Base-by-base conservation (phyloP, 2,113 vertebrate genomes). In the Cairina moschata region DNA sequence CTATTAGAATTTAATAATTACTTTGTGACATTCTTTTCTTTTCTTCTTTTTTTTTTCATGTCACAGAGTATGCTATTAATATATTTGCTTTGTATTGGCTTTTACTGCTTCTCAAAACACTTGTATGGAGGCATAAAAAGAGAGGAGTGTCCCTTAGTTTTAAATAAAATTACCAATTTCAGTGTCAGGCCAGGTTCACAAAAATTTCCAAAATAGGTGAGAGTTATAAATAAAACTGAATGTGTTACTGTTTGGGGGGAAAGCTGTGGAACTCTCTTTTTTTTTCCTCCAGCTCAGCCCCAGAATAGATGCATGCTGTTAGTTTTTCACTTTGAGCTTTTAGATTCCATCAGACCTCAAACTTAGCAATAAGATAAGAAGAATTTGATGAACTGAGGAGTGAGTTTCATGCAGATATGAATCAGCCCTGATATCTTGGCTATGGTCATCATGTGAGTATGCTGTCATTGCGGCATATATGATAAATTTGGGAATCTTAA, bases 251-350 rank as follows among this genome's bases (percentile, higher is more conserved):
- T 96, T 96, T 96, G 40, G 74, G 88, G 80, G 90, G 80, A 96
- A 95, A 94, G 90, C 90, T 96, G 93, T 91, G 84, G 90, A 95
- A 79, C 77, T 96, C 34, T 54, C 62, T 76, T 91, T 94, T 90
- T 91, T 94, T 90, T 94, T 96, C 67, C 91, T 96, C 83, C 67
- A 96, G 40, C 92, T 92, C 88, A 91, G 81, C 74, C 91, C 66
- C 62, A 96, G 92, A 96, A 95, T 92, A 96, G 92, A 89, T 62
- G 84, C 91, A 91, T 94, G 74, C 91, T 96, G 95, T 89, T 93
- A 80, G 68, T 83, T 96, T 96, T 97, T 94, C 81, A 69, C 78
- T 86, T 88, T 82, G 77, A 92, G 95, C 67, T 84, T 90, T 94
- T 86, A 66, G 69, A 83, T 92, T 94, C 88, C 78, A 84, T 87